Percentiles rank a stretch among this genome's conserved stretches.
phyloP scores from a whole-genome alignment of 2,113 vertebrate species.

The Amblyornis subalaris region DNA sequence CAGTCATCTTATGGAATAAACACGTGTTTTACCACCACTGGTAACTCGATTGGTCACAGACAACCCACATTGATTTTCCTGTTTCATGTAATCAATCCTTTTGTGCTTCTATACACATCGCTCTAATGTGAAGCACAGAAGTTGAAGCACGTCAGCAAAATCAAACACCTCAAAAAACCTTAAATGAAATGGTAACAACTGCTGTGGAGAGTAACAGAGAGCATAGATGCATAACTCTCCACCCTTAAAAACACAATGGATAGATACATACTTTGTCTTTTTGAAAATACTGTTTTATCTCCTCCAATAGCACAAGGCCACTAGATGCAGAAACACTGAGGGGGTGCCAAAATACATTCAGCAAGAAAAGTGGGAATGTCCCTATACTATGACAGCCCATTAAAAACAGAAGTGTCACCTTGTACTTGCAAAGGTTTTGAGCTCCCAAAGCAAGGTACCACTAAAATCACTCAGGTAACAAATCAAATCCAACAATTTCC shows the following conservation, averaged over 20 bases:
- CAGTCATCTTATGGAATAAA: fast-evolving
- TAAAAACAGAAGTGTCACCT: neutral
- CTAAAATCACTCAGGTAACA: neutral
- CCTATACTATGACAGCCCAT: neutral
- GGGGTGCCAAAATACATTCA: neutral
- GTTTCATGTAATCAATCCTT: fast-evolving
- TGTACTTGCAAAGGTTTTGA: neutral
- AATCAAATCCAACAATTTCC: neutral
- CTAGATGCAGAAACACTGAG: neutral
- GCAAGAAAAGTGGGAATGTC: neutral
- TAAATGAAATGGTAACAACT: neutral
- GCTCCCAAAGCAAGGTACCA: neutral
- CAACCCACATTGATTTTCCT: neutral
- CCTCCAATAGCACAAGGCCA: neutral
- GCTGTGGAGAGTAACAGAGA: neutral
- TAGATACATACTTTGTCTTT: neutral
- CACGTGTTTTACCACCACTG: neutral
- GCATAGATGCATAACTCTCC: neutral
- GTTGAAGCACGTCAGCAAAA: neutral
- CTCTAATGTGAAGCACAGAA: neutral
- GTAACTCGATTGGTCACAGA: neutral
- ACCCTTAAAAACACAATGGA: neutral
- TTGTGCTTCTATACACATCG: neutral
- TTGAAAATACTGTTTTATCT: neutral
- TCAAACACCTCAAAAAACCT: neutral